phyloP scores from a whole-genome alignment of 2,797 vertebrate species.

The Tympanoctomys barrerae region DNA sequence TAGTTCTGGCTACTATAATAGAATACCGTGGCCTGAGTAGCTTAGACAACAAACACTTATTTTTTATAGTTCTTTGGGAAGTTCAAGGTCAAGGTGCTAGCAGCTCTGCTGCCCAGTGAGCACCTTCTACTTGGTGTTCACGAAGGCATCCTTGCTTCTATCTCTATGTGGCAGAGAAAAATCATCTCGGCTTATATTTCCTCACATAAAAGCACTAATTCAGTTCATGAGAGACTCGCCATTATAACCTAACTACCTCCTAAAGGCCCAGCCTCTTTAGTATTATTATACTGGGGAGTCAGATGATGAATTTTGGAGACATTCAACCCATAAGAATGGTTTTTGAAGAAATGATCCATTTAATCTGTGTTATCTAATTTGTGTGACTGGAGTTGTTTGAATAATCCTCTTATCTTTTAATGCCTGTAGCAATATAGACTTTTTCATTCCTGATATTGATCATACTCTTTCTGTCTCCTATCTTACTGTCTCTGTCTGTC shows the following conservation, averaged over 20 bases:
- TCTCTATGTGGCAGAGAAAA: not conserved
- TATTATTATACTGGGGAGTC: too few species aligned
- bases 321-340: not conserved
- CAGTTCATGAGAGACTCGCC: not conserved
- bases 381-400: not conserved
- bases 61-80: not conserved
- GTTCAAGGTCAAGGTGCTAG: not conserved
- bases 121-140: not conserved
- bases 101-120: accelerated
- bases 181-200: not conserved
- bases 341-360: not conserved
- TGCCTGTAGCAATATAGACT: not conserved
- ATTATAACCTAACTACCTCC: not conserved
- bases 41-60: not conserved
- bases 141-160: not conserved
- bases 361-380: not conserved
- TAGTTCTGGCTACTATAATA: not conserved
- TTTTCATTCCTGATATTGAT: not conserved
- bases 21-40: not conserved
- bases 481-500: too few species aligned
- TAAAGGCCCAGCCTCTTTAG: not conserved
- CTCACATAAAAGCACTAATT: not conserved
- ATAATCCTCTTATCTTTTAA: not conserved
- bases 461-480: not conserved
- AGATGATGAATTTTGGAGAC: not conserved